Percentiles rank a stretch among this genome's conserved stretches.
Evolutionary conservation across 2,797 vertebrate species (phyloP).

Genomic region (Borostomias antarcticus): DNA sequence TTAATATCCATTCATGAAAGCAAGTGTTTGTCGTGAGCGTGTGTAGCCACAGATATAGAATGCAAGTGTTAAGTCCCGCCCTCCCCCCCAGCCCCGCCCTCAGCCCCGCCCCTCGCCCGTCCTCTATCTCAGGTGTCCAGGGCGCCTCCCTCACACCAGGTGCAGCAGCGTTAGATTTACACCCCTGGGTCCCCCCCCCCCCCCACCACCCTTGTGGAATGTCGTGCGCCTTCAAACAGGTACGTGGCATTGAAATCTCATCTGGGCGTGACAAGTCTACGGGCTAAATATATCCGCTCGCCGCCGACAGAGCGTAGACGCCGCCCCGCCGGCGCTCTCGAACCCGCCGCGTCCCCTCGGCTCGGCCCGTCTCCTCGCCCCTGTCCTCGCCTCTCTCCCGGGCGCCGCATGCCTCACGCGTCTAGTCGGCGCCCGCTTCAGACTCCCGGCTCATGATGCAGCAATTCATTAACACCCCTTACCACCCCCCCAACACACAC

Average conservation of each 20-base stretch:
- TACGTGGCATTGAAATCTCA: constrained; percentile 79
- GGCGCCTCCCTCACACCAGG: constrained; percentile 69
- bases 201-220: constrained; percentile 62
- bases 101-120: too few species aligned
- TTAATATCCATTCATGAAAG: neutral
- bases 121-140: constrained; percentile 57
- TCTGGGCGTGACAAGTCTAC: constrained; percentile 68
- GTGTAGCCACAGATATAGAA: constrained; percentile 32
- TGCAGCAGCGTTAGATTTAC: constrained; percentile 74
- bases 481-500: too few species aligned
- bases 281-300: constrained; percentile 75
- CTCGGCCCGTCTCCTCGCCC: constrained; percentile 11
- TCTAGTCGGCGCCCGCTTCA: constrained; percentile 59
- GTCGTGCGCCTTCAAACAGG: constrained; percentile 80
- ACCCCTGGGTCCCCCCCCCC: neutral
- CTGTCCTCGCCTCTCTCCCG: constrained; percentile 33
- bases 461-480: constrained; percentile 56
- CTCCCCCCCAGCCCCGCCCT: too few species aligned
- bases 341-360: constrained; percentile 36
- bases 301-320: constrained; percentile 71
- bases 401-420: constrained; percentile 62
- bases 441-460: constrained; percentile 61
- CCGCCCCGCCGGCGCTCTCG: constrained; percentile 26
- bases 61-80: constrained; percentile 62
- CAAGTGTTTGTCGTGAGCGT: neutral